phyloP scores from a whole-genome alignment of 2,113 vertebrate genomes.

The chimpanzee (Pan troglodytes) region DNA sequence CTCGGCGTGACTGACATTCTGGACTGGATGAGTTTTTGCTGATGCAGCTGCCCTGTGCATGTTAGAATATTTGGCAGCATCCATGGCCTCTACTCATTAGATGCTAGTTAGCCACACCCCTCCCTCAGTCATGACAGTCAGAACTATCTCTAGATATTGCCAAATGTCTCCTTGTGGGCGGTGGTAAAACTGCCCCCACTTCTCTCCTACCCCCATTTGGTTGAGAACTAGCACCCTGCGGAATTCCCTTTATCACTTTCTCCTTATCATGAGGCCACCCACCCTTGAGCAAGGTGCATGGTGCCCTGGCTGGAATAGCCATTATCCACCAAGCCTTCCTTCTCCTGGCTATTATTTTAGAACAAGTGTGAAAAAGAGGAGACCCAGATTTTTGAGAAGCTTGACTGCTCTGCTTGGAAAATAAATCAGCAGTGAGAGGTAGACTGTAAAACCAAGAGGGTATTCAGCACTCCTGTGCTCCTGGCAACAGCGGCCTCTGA shows the following conservation, averaged over 20 bases:
- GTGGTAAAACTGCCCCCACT: rapidly evolving
- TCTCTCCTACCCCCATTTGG: not conserved
- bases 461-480: not conserved
- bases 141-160: not conserved
- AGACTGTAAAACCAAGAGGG: not conserved
- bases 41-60: not conserved
- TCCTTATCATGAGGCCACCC: not conserved
- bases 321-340: not conserved
- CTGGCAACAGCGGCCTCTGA: not conserved
- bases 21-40: not conserved
- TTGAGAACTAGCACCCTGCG: not conserved
- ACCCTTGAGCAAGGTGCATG: too few species aligned
- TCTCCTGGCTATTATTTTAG: not conserved
- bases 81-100: not conserved
- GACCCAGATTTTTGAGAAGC: not conserved
- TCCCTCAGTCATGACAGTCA: too few species aligned
- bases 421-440: not conserved
- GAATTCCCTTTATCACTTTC: not conserved
- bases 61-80: not conserved
- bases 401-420: not conserved
- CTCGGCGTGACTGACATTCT: not conserved
- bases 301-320: not conserved
- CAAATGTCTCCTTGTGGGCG: not conserved
- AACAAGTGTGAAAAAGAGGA: not conserved
- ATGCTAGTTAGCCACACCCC: not conserved